These are phyloP conservation scores for Rhynchophorus ferrugineus DNA, from an alignment of 1,140 invertebrate species.

Conservation along the genomic window DNA sequence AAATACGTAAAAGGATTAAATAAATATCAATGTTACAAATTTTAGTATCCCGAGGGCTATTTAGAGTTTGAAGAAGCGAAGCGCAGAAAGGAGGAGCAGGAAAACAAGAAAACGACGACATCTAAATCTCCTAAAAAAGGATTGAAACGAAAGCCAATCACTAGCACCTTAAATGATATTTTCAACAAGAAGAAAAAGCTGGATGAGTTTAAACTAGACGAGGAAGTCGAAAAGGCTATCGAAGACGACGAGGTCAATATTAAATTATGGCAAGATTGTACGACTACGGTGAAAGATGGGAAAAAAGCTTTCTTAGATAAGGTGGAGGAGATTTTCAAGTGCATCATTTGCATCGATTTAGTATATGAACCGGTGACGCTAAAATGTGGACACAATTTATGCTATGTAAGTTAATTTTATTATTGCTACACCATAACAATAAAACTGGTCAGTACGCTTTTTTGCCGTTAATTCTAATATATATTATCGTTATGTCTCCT, in stretches of 20 bases:
- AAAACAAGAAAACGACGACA: constrained; percentile 8
- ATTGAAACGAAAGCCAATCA: constrained; percentile 28
- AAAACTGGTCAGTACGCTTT: not conserved
- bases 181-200: constrained; percentile 42
- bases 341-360: constrained; percentile 75
- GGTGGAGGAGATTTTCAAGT: constrained; percentile 62
- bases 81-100: constrained; percentile 25
- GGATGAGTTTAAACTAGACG: constrained; percentile 43
- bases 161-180: constrained; percentile 5
- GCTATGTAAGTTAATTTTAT: constrained; percentile 47
- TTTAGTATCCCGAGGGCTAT: constrained; percentile 70
- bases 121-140: constrained; percentile 16
- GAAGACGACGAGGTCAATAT: constrained; percentile 46
- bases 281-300: constrained; percentile 40
- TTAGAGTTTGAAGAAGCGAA: constrained; percentile 55
- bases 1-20: too few relatives aligned
- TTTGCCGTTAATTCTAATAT: not conserved
- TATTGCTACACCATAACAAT: not conserved
- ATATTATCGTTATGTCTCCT: too few relatives aligned
- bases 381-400: constrained; percentile 70
- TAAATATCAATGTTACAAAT: too few relatives aligned
- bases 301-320: constrained; percentile 56
- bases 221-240: constrained; percentile 49
- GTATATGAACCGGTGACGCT: constrained; percentile 67
- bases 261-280: constrained; percentile 63